These are phyloP conservation scores for Styela plicata DNA, from an alignment of 23 tunicate species.

Conservation along the genomic window DNA sequence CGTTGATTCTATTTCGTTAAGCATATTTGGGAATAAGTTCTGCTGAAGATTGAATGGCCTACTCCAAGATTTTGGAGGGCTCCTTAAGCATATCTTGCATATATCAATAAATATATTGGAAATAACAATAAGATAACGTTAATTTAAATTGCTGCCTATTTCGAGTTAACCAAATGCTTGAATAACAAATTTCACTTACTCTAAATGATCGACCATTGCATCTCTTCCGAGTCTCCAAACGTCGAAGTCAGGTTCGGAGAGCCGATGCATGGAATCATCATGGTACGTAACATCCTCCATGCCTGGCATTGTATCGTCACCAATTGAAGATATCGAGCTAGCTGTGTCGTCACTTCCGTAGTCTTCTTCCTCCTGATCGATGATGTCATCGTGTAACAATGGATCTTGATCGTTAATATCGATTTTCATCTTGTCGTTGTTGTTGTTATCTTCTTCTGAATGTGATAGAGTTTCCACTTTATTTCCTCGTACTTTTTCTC, in stretches of 20 bases:
- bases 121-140: no score
- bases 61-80: neutral
- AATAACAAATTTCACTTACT: no score
- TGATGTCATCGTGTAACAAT: neutral
- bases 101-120: no score
- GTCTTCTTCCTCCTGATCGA: conserved; percentile 1
- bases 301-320: conserved; percentile 54
- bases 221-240: conserved; percentile 89
- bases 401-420: conserved; percentile 6
- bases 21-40: no score
- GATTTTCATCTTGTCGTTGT: neutral
- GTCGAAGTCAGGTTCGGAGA: conserved; percentile 65
- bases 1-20: no score
- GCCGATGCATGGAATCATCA: conserved; percentile 51
- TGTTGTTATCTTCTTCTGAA: neutral
- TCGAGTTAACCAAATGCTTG: no score
- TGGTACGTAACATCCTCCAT: conserved; percentile 65
- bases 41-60: no score
- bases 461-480: neutral
- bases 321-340: conserved; percentile 2
- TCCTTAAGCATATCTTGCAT: no score
- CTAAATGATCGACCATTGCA: conserved; percentile 83
- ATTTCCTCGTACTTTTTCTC: neutral
- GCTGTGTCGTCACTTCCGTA: conserved; percentile 8
- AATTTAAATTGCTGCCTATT: no score